Percentiles rank a stretch among this genome's conserved stretches.
Conservation (phyloP, 2,113 vertebrate species). For the Xenopus laevis region DNA sequence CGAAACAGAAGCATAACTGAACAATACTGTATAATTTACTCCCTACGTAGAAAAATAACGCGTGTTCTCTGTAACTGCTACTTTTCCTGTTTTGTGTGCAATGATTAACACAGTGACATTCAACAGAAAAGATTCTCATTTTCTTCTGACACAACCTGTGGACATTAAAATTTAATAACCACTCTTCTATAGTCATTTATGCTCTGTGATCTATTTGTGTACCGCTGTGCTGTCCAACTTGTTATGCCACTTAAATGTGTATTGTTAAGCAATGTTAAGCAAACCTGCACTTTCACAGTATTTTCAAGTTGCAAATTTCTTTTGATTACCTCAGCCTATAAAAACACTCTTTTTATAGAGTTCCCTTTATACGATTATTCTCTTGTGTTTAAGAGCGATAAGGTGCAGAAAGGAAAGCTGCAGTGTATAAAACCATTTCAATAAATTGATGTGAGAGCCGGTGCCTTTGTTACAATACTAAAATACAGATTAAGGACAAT, state of each 20-base stretch:
- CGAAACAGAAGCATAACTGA: too few species aligned
- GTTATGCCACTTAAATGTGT: constrained; percentile 50
- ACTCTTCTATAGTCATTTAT: constrained; percentile 49
- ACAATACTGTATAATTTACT: too few species aligned
- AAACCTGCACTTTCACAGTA: constrained; percentile 49
- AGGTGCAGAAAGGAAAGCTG: background rate
- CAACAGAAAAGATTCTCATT: constrained; percentile 53
- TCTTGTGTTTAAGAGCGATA: background rate
- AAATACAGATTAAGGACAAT: too few species aligned
- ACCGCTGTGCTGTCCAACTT: constrained; percentile 43
- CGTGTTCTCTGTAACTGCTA: constrained; percentile 36
- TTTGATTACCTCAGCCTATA: background rate
- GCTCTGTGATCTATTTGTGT: constrained; percentile 42
- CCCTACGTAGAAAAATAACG: background rate
- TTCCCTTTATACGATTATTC: background rate
- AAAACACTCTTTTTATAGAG: background rate
- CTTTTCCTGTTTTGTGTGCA: constrained; percentile 41
- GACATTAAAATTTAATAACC: constrained; percentile 60
- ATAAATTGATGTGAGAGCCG: too few species aligned
- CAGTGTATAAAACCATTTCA: too few species aligned
- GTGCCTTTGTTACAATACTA: too few species aligned
- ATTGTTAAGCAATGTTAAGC: constrained; percentile 54
- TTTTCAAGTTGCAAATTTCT: constrained; percentile 15
- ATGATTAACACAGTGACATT: constrained; percentile 53
- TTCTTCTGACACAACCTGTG: constrained; percentile 57